Evolutionary conservation across 2,888 invertebrate genomes (phyloP), one percentile per base, ranked within the genome.

Genomic region (Eulithis testata): DNA sequence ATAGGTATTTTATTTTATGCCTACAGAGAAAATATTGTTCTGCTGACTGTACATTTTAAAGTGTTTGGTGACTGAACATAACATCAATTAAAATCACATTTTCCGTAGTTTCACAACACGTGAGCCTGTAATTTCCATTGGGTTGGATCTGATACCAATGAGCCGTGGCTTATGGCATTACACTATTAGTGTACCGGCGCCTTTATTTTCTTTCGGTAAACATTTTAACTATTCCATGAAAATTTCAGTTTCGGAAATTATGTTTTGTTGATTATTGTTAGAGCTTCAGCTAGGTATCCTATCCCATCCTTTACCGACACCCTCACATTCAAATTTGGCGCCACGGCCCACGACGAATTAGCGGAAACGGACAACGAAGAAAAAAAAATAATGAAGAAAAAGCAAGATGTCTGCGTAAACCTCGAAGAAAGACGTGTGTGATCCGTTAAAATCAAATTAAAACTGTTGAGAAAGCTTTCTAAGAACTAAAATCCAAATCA

Each of bases 31-130:
- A 51, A 36, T 51, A 62, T 45, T 45, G 12, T 60, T 60, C 12
- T 60, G 60, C 40, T 55, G 73, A 76, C 89, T 66, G 76, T 89
- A 89, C 87, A 65, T 71, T 71, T 79, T 75, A 79, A 80, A 84
- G 81, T 82, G 81, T 83, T 83, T 83, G 80, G 81, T 80, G 80
- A 82, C 73, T 69, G 77, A 73, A 70, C 79, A 81, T 80, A 85
- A 87, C 89, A 87, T 86, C 91, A 89, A 93, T 93, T 93, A 93
- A 91, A 92, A 89, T 89, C 91, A 76, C 88, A 93, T 92, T 92
- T 91, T 76, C 77, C 78, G 78, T 78, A 80, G 79, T 77, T 80
- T 70, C 71, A 66, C 72, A 81, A 81, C 90, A 90, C 91, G 90
- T 86, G 79, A 90, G 80, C 76, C 78, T 76, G 78, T 83, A 83